Evolutionary conservation across 2,888 invertebrate species (phyloP).

Genomic region (Galerucella nymphaeae): DNA sequence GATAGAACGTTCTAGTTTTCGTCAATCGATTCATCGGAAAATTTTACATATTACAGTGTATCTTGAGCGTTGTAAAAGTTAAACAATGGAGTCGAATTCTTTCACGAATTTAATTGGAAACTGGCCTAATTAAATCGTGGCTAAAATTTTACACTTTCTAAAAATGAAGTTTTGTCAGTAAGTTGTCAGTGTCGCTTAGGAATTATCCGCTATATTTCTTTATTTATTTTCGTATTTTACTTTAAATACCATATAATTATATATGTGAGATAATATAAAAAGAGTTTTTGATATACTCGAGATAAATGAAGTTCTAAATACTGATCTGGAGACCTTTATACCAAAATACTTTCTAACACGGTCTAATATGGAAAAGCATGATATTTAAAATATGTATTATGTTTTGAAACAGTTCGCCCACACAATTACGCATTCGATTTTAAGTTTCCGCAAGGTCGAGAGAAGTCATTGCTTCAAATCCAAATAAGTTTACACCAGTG

Average conservation of each 20-base stretch:
- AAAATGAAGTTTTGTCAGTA: neutral
- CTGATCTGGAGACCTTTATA: neutral
- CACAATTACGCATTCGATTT: neutral
- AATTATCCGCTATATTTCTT: too few relatives aligned
- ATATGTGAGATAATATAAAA: too few relatives aligned
- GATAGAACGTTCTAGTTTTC: too few relatives aligned
- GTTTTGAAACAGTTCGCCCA: neutral
- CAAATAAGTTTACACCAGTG: neutral
- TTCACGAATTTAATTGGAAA: neutral
- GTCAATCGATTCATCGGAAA: too few relatives aligned
- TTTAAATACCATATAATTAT: too few relatives aligned
- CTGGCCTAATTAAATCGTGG: neutral
- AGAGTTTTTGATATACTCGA: conserved; percentile 1
- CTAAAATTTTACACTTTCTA: neutral
- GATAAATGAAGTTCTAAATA: neutral
- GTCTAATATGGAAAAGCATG: neutral
- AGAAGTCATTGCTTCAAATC: conserved; percentile 10
- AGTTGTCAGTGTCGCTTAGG: neutral
- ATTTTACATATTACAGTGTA: too few relatives aligned
- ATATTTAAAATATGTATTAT: neutral
- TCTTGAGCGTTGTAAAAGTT: too few relatives aligned
- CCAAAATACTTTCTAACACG: neutral
- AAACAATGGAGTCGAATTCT: neutral
- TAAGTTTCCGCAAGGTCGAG: conserved; percentile 7
- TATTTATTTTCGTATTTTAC: neutral